These are phyloP conservation scores for Trilocha varians DNA, from an alignment of 2,888 invertebrate genomes.

Conservation along the genomic window DNA sequence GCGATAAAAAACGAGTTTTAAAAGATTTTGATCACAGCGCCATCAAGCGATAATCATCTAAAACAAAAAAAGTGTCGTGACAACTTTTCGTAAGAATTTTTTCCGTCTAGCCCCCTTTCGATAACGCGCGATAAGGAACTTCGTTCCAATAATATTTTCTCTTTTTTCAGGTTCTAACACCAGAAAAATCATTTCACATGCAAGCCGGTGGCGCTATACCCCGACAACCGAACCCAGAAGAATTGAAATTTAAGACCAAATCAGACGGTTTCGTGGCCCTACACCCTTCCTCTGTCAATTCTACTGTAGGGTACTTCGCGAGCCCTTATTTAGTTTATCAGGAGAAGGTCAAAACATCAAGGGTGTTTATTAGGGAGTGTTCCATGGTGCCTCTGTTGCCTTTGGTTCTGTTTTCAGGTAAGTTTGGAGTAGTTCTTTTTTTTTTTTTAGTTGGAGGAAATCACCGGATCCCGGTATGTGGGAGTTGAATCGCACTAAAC, in stretches of 20 bases:
- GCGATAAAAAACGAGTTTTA: too few species aligned
- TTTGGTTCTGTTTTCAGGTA: conserved; percentile 77
- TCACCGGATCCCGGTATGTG: too few species aligned
- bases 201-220: conserved; percentile 84
- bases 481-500: too few species aligned
- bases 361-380: conserved; percentile 85
- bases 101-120: too few species aligned
- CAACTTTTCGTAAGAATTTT: too few species aligned
- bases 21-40: too few species aligned
- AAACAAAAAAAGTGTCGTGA: too few species aligned
- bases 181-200: conserved; percentile 82
- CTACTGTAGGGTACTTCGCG: conserved; percentile 75
- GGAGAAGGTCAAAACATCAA: conserved; percentile 86
- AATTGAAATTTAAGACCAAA: conserved; percentile 82
- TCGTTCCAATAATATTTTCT: too few species aligned
- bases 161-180: conserved; percentile 74
- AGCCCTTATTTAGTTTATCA: conserved; percentile 87
- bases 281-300: conserved; percentile 86
- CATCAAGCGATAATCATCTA: too few species aligned
- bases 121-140: too few species aligned
- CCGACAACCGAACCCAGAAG: conserved; percentile 78
- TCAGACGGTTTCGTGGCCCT: conserved; percentile 81
- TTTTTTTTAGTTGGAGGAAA: too few species aligned
- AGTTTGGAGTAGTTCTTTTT: too few species aligned
- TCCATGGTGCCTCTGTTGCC: conserved; percentile 86